A percentile compares a stretch with the other conserved stretches of the same genome.
phyloP scores from a whole-genome alignment of 2,888 invertebrate species.

The Caenorhabditis sp. region DNA sequence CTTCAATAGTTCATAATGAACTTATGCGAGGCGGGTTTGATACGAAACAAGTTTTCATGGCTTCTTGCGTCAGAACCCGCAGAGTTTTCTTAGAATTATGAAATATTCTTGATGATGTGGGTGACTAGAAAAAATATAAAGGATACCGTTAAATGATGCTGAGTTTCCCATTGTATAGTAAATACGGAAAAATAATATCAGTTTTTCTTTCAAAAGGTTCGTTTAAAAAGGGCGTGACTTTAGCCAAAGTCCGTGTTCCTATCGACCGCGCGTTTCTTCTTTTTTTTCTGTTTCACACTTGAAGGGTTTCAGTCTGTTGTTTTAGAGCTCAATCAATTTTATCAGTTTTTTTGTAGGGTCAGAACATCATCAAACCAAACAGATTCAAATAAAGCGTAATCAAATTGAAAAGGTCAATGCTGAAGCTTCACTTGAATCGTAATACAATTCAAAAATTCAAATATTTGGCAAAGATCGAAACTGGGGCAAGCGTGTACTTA shows the following conservation, averaged over 20 bases:
- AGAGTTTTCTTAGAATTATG: not conserved
- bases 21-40: conserved; percentile 4
- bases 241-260: no score
- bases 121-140: no score
- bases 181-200: no score
- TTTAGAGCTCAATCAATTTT: no score
- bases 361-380: no score
- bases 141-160: no score
- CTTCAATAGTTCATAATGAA: conserved; percentile 38
- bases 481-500: not conserved
- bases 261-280: not conserved
- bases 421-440: no score
- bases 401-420: no score
- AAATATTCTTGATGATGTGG: not conserved
- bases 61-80: conserved; percentile 15
- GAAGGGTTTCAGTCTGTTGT: not conserved
- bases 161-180: not conserved
- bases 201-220: no score
- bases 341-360: no score
- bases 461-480: not conserved
- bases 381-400: no score
- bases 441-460: not conserved
- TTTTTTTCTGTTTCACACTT: not conserved
- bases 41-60: not conserved
- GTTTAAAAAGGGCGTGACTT: no score